Evolutionary conservation across 1,140 invertebrate species (phyloP), one percentile per base, ranked within the genome.

Genomic region (Elysia chlorotica): DNA sequence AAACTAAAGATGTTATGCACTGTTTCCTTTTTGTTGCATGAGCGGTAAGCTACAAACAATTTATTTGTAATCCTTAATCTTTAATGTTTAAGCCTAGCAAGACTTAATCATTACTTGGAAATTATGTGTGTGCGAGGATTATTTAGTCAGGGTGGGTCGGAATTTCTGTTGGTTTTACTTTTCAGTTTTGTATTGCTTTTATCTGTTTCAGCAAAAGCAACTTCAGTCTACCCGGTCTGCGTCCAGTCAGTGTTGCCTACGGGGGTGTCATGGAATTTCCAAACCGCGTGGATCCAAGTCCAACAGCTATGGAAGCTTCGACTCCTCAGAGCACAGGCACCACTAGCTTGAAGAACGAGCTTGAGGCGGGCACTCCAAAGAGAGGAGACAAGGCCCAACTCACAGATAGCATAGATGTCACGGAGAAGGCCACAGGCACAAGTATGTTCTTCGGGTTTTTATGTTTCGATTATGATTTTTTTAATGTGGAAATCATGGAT

Each of bases 221-320:
- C 31, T 82, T 86, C 75, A 76, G 81, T 31, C 71, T 85, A n/a
- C 82, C 83, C 48, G 81, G 80, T 37, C 74, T 86, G 30, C 74
- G 81, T 28, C 81, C 79, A 31, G 77, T 82, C 4, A 82, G 79
- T 65, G 76, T 79, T 63, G 74, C 93, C 91, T 81, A 93, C 91
- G 76, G 94, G 93, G 68, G 94, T 94, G 68, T 94, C 37, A 88
- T 96, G 72, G 94, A 96, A 41, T 82, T 84, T 25, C 75, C 76
- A 4, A 74, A 66, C 28, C 57, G 78, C 28, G 21, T 67, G 17
- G 73, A 82, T 35, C 79, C 73, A 31, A 85, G 82, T 75, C 87
- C 86, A 6, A 83, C 80, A 69, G 73, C 81, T 56, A 82, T 85
- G 75, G 85, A 85, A 66, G 71, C 82, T 28, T 81, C 83, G 17